Conservation (phyloP, 2,888 invertebrate species). For the Himalopsyche anomala region DNA sequence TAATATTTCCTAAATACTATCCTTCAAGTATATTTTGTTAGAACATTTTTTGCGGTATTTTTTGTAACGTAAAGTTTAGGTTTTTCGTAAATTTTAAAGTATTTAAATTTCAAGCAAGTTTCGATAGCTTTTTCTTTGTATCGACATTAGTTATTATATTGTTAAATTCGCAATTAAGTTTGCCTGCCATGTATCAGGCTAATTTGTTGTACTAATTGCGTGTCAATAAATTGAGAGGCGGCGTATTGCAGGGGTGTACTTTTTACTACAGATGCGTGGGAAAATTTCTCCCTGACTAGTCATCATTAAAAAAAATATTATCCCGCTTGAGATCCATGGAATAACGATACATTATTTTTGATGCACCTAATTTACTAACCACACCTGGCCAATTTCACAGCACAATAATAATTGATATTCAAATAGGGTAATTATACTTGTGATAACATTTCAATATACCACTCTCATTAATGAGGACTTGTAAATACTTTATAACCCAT, state of each 20-base stretch:
- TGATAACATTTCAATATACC: too few species aligned
- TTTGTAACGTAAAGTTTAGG: too few species aligned
- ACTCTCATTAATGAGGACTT: too few species aligned
- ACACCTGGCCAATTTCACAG: neutral
- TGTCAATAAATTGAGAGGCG: neutral
- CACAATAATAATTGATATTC: too few species aligned
- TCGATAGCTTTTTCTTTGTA: neutral
- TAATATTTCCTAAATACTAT: too few species aligned
- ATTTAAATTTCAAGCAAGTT: too few species aligned
- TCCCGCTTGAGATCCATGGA: neutral
- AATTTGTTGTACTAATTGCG: neutral
- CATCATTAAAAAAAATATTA: neutral
- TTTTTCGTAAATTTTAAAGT: too few species aligned
- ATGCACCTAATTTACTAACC: neutral
- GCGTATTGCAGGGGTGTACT: neutral
- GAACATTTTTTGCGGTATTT: too few species aligned
- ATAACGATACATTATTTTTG: neutral
- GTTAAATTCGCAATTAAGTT: neutral
- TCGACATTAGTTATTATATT: neutral
- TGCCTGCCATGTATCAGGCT: neutral
- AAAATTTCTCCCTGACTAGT: neutral
- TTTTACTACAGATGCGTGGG: constrained; percentile 18
- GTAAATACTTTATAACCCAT: too few species aligned
- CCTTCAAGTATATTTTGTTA: too few species aligned
- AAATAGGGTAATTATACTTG: too few species aligned